phyloP scores from a whole-genome alignment of 2,797 vertebrate species.

The Morelia viridis region DNA sequence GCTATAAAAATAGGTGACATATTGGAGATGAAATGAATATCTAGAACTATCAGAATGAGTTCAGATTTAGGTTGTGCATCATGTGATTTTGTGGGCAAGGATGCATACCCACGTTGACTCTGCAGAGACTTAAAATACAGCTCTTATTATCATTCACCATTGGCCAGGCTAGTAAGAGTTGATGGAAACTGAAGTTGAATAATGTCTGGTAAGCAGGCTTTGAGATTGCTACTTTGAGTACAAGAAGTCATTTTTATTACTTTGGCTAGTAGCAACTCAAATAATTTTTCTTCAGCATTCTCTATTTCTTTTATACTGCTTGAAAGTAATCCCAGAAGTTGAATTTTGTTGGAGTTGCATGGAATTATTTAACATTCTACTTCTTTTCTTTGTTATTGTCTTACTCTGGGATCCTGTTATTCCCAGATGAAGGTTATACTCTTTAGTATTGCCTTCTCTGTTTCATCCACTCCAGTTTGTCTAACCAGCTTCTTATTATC shows the following conservation, averaged over 20 bases:
- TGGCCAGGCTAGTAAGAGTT: not conserved
- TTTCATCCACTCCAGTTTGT: not conserved
- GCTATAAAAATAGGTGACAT: not conserved
- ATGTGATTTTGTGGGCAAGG: not conserved
- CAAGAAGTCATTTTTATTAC: not conserved
- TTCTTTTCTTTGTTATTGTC: not conserved
- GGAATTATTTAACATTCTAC: not conserved
- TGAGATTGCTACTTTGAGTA: not conserved
- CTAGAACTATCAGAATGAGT: not conserved
- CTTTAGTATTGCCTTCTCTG: not conserved
- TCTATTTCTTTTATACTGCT: not conserved
- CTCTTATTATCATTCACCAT: not conserved
- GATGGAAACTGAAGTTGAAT: not conserved
- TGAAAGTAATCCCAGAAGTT: not conserved
- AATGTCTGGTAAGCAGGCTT: not conserved
- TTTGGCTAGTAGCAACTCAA: not conserved
- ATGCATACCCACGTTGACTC: not conserved
- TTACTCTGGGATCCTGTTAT: not conserved
- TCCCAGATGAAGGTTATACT: not conserved
- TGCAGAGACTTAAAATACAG: not conserved
- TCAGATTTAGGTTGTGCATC: not conserved
- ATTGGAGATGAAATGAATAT: not conserved
- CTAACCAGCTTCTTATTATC: not conserved
- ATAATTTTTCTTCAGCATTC: not conserved
- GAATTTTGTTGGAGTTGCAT: not conserved